Evolutionary conservation across 30 jellyfish, hydroid and myxozoan genomes (phyloP), one percentile per base, ranked within the genome.

Genomic region (Haliclystus octoradiatus): DNA sequence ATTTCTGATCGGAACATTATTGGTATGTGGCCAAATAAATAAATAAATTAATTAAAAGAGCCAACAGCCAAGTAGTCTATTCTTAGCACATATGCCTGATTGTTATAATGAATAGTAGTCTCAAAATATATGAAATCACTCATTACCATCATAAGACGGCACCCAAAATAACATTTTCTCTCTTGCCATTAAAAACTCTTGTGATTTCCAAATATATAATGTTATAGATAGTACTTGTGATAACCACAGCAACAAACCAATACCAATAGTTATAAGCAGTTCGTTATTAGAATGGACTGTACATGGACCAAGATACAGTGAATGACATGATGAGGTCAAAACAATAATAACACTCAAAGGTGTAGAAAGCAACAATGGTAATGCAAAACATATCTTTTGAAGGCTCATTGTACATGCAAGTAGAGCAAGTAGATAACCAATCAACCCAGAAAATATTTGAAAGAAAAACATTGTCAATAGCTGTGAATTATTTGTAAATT

Each of bases 91-190:
- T n/a, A n/a, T n/a, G n/a, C n/a, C n/a, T n/a, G n/a, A n/a, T n/a
- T n/a, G n/a, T n/a, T n/a, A n/a, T n/a, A n/a, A n/a, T n/a, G n/a
- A n/a, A n/a, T n/a, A n/a, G n/a, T n/a, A n/a, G n/a, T n/a, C n/a
- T n/a, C n/a, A n/a, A n/a, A n/a, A n/a, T n/a, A n/a, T n/a, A n/a
- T n/a, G n/a, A n/a, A n/a, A n/a, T n/a, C n/a, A n/a, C n/a, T 9
- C 9, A 80, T 14, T 49, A 86, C 96, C 96, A 46, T 86, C 85
- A 63, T 86, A 86, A 47, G 93, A 57, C 28, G 94, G 94, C 2
- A 86, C 72, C 96, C 96, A 86, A 69, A 86, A 86, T 79, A 86
- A 65, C 62, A 72, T 63, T 62, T 71, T 77, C 31, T 86, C 96
- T 63, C 93, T 74, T 0, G 96, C 96, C 94, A 73, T 86, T 53